phyloP scores from a whole-genome alignment of 2,797 vertebrate species.

The Sebastes nivosus region DNA sequence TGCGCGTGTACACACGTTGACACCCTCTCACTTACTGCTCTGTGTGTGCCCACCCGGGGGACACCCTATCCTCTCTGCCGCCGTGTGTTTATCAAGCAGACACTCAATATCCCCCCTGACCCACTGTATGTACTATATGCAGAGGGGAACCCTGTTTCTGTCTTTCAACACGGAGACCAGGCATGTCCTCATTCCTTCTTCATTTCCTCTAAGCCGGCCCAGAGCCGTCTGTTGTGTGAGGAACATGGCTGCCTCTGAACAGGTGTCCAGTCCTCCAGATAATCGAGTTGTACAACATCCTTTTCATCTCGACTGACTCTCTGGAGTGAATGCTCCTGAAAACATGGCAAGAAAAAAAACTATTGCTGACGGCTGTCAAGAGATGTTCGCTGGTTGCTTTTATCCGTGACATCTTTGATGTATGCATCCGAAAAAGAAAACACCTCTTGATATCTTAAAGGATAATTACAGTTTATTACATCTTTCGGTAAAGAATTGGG shows the following conservation, averaged over 20 bases:
- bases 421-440: conserved; percentile 9
- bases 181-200: conserved; percentile 55
- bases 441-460: neutral
- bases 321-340: conserved; percentile 45
- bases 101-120: conserved; percentile 27
- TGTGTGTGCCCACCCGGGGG: conserved; percentile 49
- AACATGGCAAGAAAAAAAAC: conserved; percentile 38
- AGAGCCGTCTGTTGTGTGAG: conserved; percentile 45
- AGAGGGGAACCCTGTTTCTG: conserved; percentile 59
- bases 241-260: conserved; percentile 61
- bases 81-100: conserved; percentile 45
- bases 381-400: conserved; percentile 59
- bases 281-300: conserved; percentile 46
- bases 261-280: conserved; percentile 68
- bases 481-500: neutral
- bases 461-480: neutral
- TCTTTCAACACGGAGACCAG: conserved; percentile 60
- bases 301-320: conserved; percentile 69
- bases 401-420: conserved; percentile 66
- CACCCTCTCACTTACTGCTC: conserved; percentile 63
- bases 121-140: conserved; percentile 37
- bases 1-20: conserved; percentile 64
- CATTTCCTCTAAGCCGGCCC: conserved; percentile 38
- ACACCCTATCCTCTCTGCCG: conserved; percentile 49
- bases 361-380: conserved; percentile 43